Percentiles rank a stretch among this genome's conserved stretches.
Conservation (phyloP, 2,797 vertebrate species). For the Selene dorsalis region DNA sequence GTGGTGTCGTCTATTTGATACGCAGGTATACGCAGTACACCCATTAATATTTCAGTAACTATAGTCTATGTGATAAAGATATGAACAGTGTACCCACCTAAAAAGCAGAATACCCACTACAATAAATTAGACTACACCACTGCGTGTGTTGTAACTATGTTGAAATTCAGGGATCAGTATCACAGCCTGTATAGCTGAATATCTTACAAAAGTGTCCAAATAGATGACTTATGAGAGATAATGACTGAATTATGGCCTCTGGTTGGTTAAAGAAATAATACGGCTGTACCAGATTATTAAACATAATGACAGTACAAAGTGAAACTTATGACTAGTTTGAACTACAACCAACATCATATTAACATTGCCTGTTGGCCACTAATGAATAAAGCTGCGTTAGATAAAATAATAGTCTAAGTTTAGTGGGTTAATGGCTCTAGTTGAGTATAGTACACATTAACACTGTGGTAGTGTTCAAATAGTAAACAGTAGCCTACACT, state of each 20-base stretch:
- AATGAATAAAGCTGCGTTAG: not conserved
- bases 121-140: no score
- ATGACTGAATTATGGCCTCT: not conserved
- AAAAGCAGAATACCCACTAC: no score
- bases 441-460: not conserved
- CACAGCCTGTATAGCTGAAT: not conserved
- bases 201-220: slow-evolving; percentile 21
- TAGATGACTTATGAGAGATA: not conserved
- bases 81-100: no score
- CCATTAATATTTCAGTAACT: no score
- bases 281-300: not conserved
- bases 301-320: not conserved
- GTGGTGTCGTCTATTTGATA: no score
- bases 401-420: not conserved
- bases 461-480: not conserved
- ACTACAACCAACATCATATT: not conserved
- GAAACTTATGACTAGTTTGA: not conserved
- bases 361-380: no score
- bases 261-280: not conserved
- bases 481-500: not conserved
- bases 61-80: no score
- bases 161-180: not conserved
- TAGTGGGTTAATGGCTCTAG: not conserved
- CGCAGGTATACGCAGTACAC: no score
- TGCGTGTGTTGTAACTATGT: not conserved